Evolutionary conservation across 2,113 vertebrate species (phyloP), one percentile per base, ranked within the genome.

Genomic region (Chaenocephalus aceratus): DNA sequence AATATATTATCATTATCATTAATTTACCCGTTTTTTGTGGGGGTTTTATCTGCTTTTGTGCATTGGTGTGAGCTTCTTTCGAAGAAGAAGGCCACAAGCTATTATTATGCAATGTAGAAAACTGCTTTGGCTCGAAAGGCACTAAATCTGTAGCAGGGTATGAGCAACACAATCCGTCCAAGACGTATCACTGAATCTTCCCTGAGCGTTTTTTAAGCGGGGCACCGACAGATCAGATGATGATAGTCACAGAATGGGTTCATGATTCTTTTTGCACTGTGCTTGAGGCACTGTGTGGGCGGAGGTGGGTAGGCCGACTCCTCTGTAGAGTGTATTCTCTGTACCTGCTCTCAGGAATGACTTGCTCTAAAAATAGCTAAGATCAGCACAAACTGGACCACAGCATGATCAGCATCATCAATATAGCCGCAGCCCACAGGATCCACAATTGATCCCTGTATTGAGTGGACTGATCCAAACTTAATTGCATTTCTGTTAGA

Each of bases 261-360:
- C 75, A 82, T 88, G 82, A 91, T 86, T 90, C 80, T 90, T 91
- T 88, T 81, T 78, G 78, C 76, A 51, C 83, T 82, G 83, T 75
- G 85, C 89, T 80, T 67, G 59, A 89, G 85, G 89, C 74, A 62
- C 71, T 76, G 59, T 78, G 84, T 84, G 71, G 87, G 82, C 49
- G 57, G 65, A 86, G 58, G 79, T 68, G 80, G 73, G 60, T 11
- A 46, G 75, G 78, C 79, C 75, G 64, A 82, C 73, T 89, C 81
- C 71, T 86, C 71, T 82, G 72, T 72, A 48, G 79, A 82, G 76
- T 85, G 75, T 78, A 67, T 58, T 68, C 78, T 62, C 61, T 84
- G 69, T 86, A 93, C 83, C 89, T 86, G 77, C 80, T 68, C 71
- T 61, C 72, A 88, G 72, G 73, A 87, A 88, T 63, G 81, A 66